Conservation (phyloP, 23 tunicate genomes). For the Ciona savignyi region DNA sequence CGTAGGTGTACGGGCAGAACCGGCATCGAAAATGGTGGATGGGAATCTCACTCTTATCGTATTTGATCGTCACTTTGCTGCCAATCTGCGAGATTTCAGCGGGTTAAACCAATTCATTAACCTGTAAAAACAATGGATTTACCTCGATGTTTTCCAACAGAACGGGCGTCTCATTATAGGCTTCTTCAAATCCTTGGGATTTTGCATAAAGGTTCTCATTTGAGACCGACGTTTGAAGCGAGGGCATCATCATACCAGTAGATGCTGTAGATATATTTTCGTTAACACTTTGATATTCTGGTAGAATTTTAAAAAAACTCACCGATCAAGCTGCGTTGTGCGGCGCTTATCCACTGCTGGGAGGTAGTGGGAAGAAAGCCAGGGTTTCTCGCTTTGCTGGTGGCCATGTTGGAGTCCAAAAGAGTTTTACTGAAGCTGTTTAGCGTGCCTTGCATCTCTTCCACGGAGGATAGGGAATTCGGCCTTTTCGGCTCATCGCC, state of each 20-base stretch:
- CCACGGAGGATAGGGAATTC: slow-evolving; percentile 83
- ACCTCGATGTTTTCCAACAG: slow-evolving; percentile 48
- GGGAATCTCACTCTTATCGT: slow-evolving; percentile 31
- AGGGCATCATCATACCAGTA: slow-evolving; percentile 22
- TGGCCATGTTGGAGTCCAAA: slow-evolving; percentile 20
- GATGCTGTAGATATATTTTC: slow-evolving; percentile 7
- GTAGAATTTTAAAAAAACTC: not conserved
- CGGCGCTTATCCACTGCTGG: slow-evolving; percentile 49
- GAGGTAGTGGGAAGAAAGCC: slow-evolving; percentile 14
- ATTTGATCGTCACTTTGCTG: slow-evolving; percentile 25
- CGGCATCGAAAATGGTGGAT: slow-evolving; percentile 63
- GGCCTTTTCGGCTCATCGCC: slow-evolving; percentile 57
- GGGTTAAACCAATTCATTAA: too few species aligned
- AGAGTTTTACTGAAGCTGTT: slow-evolving; percentile 79
- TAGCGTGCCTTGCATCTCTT: slow-evolving; percentile 84
- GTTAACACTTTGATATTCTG: not conserved
- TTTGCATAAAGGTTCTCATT: not conserved
- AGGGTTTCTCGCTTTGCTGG: slow-evolving; percentile 1
- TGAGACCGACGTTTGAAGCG: slow-evolving; percentile 3
- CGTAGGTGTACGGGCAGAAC: slow-evolving; percentile 71
- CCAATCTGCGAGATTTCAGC: slow-evolving; percentile 25
- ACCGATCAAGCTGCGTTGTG: slow-evolving; percentile 44
- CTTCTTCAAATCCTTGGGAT: not conserved
- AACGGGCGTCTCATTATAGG: slow-evolving; percentile 15
- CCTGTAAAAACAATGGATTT: too few species aligned